Evolutionary conservation across 2,888 invertebrate genomes (phyloP), one percentile per base, ranked within the genome.

Genomic region (Thera britannica): DNA sequence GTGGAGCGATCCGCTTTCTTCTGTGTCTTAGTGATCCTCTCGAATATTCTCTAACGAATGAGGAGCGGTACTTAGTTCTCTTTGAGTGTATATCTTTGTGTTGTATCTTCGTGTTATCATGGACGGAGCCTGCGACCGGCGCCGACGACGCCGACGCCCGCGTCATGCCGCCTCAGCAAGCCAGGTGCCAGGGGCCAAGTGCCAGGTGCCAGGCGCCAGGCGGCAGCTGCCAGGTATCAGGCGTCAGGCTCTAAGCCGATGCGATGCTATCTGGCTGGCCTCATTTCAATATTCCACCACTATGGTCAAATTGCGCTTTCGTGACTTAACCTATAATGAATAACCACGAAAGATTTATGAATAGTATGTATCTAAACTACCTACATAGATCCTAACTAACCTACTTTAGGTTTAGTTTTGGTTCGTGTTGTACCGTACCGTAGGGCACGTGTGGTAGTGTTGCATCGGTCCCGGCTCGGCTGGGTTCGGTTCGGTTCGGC

Each of bases 1-100:
- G 74, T 79, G 78, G 73, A 75, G 72, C 74, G 75, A 71, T 82
- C 76, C 78, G 82, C 82, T 83, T 83, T 72, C 77, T 79, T 78
- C 76, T 79, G 72, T 83, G 74, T 76, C 72, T 75, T 80, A 75
- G 76, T 70, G 70, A 75, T 73, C 74, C 75, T 75, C 76, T 78
- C 75, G 76, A 75, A 77, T 77, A 75, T 71, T 70, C 70, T 70
- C 54, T 63, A 52, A 65, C 70, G 71, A 68, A 60, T 68, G 72
- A 68, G 71, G 70, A 66, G 68, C 67, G 70, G 63, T 71, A 55
- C 62, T 55, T 62, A 73, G 71, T 64, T 64, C 65, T 64, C 63
- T 66, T 49, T 65, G 56, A 56, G 58, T 65, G 59, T 65, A 49
- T 63, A 65, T 68, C 61, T 71, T 56, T 65, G 62, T 71, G 71